phyloP scores from a whole-genome alignment of 2,113 vertebrate genomes.

The Phaethornis superciliosus region DNA sequence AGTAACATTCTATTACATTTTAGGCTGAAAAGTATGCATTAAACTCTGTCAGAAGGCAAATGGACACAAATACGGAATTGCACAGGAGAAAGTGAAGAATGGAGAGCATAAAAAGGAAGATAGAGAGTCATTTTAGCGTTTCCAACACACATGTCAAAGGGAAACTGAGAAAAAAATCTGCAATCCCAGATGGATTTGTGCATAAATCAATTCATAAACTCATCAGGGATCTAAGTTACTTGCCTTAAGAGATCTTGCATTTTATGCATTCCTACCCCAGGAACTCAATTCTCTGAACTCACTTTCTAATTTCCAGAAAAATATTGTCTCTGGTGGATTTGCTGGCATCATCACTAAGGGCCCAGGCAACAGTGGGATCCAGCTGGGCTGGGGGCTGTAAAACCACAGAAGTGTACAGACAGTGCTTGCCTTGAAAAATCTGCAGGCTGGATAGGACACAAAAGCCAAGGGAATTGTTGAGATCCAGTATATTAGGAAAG shows the following conservation, averaged over 20 bases:
- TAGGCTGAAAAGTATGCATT: not conserved
- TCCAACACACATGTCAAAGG: not conserved
- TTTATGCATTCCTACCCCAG: not conserved
- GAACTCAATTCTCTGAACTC: not conserved
- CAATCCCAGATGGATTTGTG: not conserved
- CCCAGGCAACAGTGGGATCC: not conserved
- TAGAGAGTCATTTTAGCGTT: not conserved
- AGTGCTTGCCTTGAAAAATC: not conserved
- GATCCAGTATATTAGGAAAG: not conserved
- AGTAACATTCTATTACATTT: not conserved
- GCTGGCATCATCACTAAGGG: not conserved
- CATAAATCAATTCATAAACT: not conserved
- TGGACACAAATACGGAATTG: not conserved
- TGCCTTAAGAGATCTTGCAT: not conserved
- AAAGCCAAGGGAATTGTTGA: not conserved
- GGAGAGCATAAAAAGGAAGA: not conserved
- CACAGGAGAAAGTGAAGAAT: not conserved
- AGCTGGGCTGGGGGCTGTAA: not conserved
- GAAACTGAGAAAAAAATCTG: not conserved
- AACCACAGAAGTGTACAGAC: not conserved
- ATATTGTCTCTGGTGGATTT: not conserved
- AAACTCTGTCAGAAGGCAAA: not conserved
- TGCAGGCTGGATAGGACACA: not conserved
- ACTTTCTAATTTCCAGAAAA: not conserved
- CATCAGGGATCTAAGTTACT: not conserved